These are phyloP conservation scores for Eilema sororculum DNA, from an alignment of 2,888 invertebrate genomes.

Conservation along the genomic window DNA sequence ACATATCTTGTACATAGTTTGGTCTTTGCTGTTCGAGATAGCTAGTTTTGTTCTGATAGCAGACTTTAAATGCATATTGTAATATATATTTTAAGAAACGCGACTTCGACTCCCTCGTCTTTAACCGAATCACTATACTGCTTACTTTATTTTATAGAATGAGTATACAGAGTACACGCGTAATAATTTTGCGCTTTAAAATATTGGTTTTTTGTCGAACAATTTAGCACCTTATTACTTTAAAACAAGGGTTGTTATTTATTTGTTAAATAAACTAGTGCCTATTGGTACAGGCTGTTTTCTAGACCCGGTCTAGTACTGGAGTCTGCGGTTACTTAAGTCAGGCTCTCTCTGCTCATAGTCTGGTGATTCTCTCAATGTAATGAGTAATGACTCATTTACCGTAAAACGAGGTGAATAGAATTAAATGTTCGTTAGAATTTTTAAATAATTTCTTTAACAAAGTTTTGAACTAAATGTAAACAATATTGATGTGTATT, in stretches of 20 bases:
- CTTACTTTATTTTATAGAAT: neutral
- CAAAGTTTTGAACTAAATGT: no score
- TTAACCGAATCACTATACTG: neutral
- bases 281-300: neutral
- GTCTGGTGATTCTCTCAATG: neutral
- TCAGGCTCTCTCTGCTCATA: no score
- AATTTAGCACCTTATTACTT: neutral
- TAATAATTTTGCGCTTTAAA: no score
- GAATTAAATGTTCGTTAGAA: no score
- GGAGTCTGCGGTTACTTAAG: neutral
- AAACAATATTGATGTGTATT: no score
- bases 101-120: neutral
- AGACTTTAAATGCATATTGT: neutral
- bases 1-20: slow-evolving; percentile 71
- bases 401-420: neutral
- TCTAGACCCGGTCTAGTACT: neutral
- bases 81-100: neutral
- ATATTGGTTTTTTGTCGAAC: neutral
- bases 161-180: no score
- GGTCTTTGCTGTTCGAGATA: slow-evolving; percentile 41
- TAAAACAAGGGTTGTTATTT: neutral
- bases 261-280: neutral
- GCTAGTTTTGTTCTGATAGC: slow-evolving; percentile 10
- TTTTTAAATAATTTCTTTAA: no score
- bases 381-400: neutral